Base-by-base conservation (phyloP, 1,140 invertebrate species). In the Argopecten irradians region DNA sequence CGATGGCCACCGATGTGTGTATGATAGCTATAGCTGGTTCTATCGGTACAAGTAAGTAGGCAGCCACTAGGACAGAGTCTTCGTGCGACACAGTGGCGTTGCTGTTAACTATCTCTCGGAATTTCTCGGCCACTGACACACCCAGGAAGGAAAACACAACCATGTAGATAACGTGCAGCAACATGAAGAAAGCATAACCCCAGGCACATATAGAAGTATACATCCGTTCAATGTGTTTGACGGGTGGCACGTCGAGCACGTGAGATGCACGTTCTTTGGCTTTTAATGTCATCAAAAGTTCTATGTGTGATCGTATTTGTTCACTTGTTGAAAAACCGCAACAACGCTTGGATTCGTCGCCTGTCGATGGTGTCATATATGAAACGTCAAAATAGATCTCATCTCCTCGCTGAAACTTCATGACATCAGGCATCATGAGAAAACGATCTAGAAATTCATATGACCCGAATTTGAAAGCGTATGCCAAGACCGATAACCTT, bases 121-220 rank as follows among this genome's bases (percentile, higher is more conserved):
- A 34, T 35, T 88, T 87, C 32, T 90, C 85, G 14, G 90, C 84
- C 34, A 92, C 35, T 19, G 87, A 87, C 14, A 93, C 87, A 14
- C 90, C 90, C 28, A 88, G 89, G 82, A 90, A 92, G 82, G 91
- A 93, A 82, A 94, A 92, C 13, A 93, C 19, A 39, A 87, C 87
- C 94, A 94, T 94, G 88, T 94, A 94, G 0, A 90, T 35, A 11
- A 94, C 91, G 86, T 94, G 94, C 13, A 92, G 34, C 3, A 92
- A 43, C 90, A 94, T 93, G 0, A 94, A 71, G 11, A 93, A 32
- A 2, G 88, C 85, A 85, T 93, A 93, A 34, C 90, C 91, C 88
- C 91, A 90, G 3, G 92, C 90, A 16, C 91, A 92, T 14, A 93
- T 90, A 0, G 86, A 89, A 22, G 87, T 91, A 86, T 93, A 94